Evolutionary conservation across 2,888 invertebrate genomes (phyloP), one percentile per base, ranked within the genome.

Genomic region (Microdon myrmicae): DNA sequence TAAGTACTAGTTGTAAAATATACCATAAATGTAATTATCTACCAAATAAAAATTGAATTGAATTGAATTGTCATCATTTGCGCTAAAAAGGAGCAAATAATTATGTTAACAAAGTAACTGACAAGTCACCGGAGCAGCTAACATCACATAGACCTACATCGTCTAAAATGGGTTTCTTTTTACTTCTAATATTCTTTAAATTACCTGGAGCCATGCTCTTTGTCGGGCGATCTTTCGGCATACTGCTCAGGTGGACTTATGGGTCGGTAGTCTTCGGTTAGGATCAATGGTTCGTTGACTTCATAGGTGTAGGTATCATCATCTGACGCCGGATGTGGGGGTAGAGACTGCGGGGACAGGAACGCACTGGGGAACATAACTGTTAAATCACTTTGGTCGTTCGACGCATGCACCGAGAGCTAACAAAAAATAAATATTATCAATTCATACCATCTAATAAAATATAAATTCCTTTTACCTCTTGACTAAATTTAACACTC

Each of bases 171-270:
- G 4, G 3, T n/a, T 5, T 5, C 10, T 25, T 4, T 6, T 25
- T 7, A 20, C 1, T n/a, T 14, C 3, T 4, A 13, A 16, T 8
- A 10, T 1, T 5, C 1, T 1, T 3, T 7, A 5, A 25, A 29
- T 69, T 31, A 77, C 79, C 78, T 75, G 48, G 74, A 74, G 37
- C 74, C 70, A 13, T 67, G 72, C 48, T 77, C 75, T 35, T 76
- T 77, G 60, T 73, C 74, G 14, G 70, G 69, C 44, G 75, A 75
- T 28, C 71, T 72, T 25, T 74, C 73, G 4, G 88, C 88, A 73
- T 89, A 89, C 74, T 88, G 87, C 1, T 88, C 88, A 1, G 88
- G 89, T 4, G 89, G 89, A 71, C 88, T 88, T 70, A 89, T 85
- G 37, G 89, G 80, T 6, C 81, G 79, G 67, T 82, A 81, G 66